Evolutionary conservation across 1,140 invertebrate genomes (phyloP).

Genomic region (Musca vetustissima): DNA sequence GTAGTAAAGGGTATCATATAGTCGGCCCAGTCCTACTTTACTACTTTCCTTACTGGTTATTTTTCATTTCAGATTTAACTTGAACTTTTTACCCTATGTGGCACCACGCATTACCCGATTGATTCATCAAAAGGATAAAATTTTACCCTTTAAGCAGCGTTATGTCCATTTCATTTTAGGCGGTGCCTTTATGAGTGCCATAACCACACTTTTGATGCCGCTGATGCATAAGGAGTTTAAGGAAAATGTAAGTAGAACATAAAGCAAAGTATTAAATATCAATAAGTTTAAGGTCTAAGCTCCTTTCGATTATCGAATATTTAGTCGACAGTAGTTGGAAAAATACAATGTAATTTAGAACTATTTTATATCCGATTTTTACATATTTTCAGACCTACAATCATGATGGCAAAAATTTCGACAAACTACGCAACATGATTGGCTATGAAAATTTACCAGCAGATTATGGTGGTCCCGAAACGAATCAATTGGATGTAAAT

Average conservation of each 20-base stretch:
- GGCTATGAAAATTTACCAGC: slow-evolving; percentile 45
- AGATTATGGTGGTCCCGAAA: slow-evolving; percentile 45
- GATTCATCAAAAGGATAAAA: slow-evolving; percentile 45
- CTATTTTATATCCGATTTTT: background rate
- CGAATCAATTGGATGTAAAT: slow-evolving; percentile 45
- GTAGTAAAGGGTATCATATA: too few species aligned
- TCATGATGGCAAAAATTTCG: slow-evolving; percentile 46
- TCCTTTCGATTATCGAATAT: too few species aligned
- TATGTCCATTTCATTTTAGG: slow-evolving; percentile 47
- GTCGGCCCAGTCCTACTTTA: too few species aligned
- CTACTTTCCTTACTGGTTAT: too few species aligned
- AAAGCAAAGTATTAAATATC: background rate
- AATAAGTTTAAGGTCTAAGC: too few species aligned
- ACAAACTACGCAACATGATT: slow-evolving; percentile 46
- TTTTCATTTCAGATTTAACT: slow-evolving; percentile 19
- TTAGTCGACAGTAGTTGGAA: too few species aligned
- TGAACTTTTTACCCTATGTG: slow-evolving; percentile 39
- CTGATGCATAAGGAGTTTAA: slow-evolving; percentile 52
- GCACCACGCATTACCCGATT: slow-evolving; percentile 44
- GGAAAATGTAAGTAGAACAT: slow-evolving; percentile 36
- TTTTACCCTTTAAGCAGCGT: slow-evolving; percentile 43
- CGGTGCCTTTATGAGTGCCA: slow-evolving; percentile 47
- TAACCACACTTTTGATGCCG: slow-evolving; percentile 43
- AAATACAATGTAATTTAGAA: too few species aligned
- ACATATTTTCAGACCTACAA: slow-evolving; percentile 40